Evolutionary conservation across 2,888 invertebrate genomes (phyloP).

Genomic region (Operophtera brumata): DNA sequence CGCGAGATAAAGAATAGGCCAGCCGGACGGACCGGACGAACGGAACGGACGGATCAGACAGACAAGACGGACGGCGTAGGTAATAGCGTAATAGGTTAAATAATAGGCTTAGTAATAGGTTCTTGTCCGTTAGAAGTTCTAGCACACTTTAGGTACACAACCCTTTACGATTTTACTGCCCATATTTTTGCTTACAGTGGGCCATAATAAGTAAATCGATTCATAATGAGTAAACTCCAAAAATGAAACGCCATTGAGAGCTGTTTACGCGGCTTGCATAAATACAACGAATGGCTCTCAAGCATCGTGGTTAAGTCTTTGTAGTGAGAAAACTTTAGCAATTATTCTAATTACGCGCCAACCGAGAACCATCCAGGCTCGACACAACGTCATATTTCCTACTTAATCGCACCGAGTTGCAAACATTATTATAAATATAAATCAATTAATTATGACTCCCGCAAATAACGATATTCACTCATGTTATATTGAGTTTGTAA

Average conservation of each 20-base stretch:
- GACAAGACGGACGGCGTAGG: too few species aligned
- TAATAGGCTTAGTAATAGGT: too few species aligned
- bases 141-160: too few species aligned
- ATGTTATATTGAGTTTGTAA: slow-evolving; percentile 45
- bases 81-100: too few species aligned
- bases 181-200: too few species aligned
- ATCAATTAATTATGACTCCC: slow-evolving; percentile 62
- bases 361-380: slow-evolving; percentile 65
- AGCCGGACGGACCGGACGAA: too few species aligned
- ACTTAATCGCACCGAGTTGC: slow-evolving; percentile 69
- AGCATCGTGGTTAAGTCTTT: slow-evolving; percentile 61
- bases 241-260: slow-evolving; percentile 52
- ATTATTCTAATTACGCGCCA: slow-evolving; percentile 75
- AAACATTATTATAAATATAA: slow-evolving; percentile 68
- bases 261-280: slow-evolving; percentile 62
- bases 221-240: slow-evolving; percentile 13
- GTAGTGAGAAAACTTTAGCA: slow-evolving; percentile 71
- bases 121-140: too few species aligned
- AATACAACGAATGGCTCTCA: slow-evolving; percentile 66
- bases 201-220: too few species aligned
- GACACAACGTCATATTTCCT: slow-evolving; percentile 69
- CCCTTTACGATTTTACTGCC: too few species aligned
- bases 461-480: slow-evolving; percentile 51
- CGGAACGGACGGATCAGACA: too few species aligned
- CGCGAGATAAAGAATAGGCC: too few species aligned